These are phyloP conservation scores for Acropora tenuis DNA, from an alignment of 64 coral and sea anemone genomes.

Conservation along the genomic window DNA sequence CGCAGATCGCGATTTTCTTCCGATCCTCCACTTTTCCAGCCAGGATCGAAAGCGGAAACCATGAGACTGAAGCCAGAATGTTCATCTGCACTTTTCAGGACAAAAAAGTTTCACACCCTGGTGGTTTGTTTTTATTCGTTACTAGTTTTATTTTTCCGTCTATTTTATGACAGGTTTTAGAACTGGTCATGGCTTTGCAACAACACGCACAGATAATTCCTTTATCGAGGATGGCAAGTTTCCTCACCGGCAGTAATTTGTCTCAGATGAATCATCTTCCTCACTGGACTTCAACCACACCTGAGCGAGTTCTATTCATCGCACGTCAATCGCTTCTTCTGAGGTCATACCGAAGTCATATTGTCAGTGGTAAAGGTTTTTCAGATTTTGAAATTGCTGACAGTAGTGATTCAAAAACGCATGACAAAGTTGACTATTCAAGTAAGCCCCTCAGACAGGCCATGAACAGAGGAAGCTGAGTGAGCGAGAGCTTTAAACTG, in stretches of 20 bases:
- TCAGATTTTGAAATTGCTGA: slow-evolving; percentile 22
- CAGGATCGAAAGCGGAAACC: too few relatives aligned
- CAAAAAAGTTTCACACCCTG: too few relatives aligned
- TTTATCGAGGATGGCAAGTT: background rate
- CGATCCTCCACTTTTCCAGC: too few relatives aligned
- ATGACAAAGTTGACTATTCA: background rate
- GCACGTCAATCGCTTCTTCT: slow-evolving; percentile 63
- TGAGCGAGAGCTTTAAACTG: background rate
- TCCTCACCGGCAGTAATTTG: background rate
- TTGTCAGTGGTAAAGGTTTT: slow-evolving; percentile 18
- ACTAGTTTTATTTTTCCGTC: background rate
- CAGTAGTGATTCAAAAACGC: background rate
- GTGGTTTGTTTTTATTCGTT: background rate
- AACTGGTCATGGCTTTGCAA: slow-evolving; percentile 19
- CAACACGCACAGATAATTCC: background rate
- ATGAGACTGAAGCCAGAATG: too few relatives aligned
- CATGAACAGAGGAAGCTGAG: background rate
- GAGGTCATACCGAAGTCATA: background rate
- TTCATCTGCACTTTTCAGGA: too few relatives aligned
- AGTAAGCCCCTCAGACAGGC: background rate
- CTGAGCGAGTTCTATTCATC: slow-evolving; percentile 67
- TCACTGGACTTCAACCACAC: background rate
- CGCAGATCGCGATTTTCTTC: too few relatives aligned
- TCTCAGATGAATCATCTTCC: background rate
- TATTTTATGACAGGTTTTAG: background rate